Evolutionary conservation across 2,113 vertebrate species (phyloP), one percentile per base, ranked within the genome.

Genomic region (Pardalotus punctatus): DNA sequence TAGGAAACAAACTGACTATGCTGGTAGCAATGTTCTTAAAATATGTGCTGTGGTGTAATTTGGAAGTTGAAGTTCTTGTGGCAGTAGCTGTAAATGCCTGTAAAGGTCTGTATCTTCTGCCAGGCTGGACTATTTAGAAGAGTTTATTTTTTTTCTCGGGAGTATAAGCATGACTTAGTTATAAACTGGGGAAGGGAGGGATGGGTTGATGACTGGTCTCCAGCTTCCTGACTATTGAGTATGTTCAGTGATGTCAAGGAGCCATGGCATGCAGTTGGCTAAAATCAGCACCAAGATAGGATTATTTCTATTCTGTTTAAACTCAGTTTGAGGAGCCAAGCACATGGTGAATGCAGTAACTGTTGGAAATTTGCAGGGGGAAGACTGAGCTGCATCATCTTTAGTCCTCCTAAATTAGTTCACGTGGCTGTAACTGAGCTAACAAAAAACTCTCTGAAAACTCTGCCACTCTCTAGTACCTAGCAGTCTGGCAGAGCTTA

Each of bases 31-130:
- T 40, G 11, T 35, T 36, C 31, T 73, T 83, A 40, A 50, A 88
- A 51, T 24, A 12, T 0, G 1, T 20, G 19, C 7, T 0, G 0
- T 43, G 16, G 5, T 54, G 9, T 53, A 33, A 57, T 14, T 67
- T 65, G 11, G 21, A 70, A 35, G 11, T 24, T 81, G 40, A 50
- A 53, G 21, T 43, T 78, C 21, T 70, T 61, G 25, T 62, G 36
- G 29, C 5, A 8, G 36, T 42, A 73, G 31, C 20, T 81, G 38
- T 73, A 51, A 66, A 36, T 45, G 11, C n/a, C 57, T 69, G 5
- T 38, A 22, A 23, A 57, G 19, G 40, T 4, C 11, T 67, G 47
- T 53, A 35, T 70, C 29, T 61, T 85, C 27, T 73, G 43, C 43
- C 35, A 73, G 22, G 22, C 9, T 62, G 23, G 25, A 51, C 15